phyloP scores from a whole-genome alignment of 1,140 invertebrate genomes.

The Zaprionus vittiger region DNA sequence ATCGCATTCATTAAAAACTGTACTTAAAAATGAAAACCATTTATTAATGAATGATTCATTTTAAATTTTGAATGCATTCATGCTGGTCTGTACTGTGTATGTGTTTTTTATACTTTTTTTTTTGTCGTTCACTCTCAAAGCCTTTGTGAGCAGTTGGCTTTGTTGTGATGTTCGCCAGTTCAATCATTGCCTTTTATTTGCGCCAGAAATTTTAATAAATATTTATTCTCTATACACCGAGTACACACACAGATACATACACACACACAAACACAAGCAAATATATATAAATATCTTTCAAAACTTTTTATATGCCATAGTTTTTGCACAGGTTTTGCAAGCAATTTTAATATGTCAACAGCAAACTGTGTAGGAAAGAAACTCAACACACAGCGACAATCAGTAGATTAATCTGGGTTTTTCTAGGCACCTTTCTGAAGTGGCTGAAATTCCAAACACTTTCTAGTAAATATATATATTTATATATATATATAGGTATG shows the following conservation, averaged over 20 bases:
- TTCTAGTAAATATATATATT: neutral
- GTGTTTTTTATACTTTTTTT: neutral
- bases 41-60: too few species aligned
- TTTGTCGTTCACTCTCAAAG: neutral
- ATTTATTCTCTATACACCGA: constrained; percentile 5
- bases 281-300: constrained; percentile 12
- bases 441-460: neutral
- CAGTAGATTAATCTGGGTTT: constrained; percentile 7
- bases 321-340: constrained; percentile 19
- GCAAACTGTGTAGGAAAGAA: neutral
- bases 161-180: constrained; percentile 28
- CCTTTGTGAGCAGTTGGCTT: constrained; percentile 33
- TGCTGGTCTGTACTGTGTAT: neutral
- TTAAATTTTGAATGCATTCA: neutral
- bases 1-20: too few species aligned
- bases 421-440: neutral
- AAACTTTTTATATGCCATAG: constrained; percentile 2
- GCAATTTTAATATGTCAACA: constrained; percentile 42
- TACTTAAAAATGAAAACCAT: too few species aligned
- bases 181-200: constrained; percentile 37
- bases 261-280: neutral
- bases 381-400: constrained; percentile 2
- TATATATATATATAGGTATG: neutral
- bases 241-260: neutral
- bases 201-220: constrained; percentile 24